Base-by-base conservation (phyloP, 1,140 invertebrate species). In the Archivesica marissinica region DNA sequence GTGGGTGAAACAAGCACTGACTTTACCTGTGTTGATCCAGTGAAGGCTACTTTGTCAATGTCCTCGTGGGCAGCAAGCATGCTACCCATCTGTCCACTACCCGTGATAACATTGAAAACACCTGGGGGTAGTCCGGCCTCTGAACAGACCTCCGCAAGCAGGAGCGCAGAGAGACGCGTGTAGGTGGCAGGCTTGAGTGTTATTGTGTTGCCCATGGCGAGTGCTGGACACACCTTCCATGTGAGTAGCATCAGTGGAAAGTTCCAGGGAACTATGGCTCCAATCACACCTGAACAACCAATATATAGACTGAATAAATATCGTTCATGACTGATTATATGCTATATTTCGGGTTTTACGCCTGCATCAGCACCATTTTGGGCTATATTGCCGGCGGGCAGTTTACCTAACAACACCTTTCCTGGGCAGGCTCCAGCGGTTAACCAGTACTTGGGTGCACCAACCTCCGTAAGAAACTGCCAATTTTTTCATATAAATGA, bases 121-220 rank as follows among this genome's bases (percentile, higher is more conserved):
- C 94, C 93, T 23, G 91, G 90, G 52, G 94, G 94, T 25, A 94
- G 89, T 28, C 93, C 93, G n/a, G 93, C 93, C 85, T 94, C 92
- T 6, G 90, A 85, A 89, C 92, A 94, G 3, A 93, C 87, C 54
- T 94, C 93, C 33, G 93, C 91, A 38, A 94, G 87, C 28, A 94
- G 82, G 11, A 93, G 86, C n/a, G 93, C 91, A 76, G 91, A 91
- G 1, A 94, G 87, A 9, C 92, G 89, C 0, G 94, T 94, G 64
- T 91, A 90, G 4, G 92, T 91, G 7, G 94, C 93, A 20, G 94
- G 94, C 78, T 94, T 93, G 15, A 94, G 82, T 6, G 94, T 86
- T 0, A 94, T 91, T 9, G 92, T 93, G 86, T 94, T 94, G 4
- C 94, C 94, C 89, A 92, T 93, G 13, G 93, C 94, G 23, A 94